Percentiles rank a stretch among this genome's conserved stretches.
These are phyloP conservation scores for Ips typographus DNA, from an alignment of 1,140 invertebrate genomes.

Conservation along the genomic window DNA sequence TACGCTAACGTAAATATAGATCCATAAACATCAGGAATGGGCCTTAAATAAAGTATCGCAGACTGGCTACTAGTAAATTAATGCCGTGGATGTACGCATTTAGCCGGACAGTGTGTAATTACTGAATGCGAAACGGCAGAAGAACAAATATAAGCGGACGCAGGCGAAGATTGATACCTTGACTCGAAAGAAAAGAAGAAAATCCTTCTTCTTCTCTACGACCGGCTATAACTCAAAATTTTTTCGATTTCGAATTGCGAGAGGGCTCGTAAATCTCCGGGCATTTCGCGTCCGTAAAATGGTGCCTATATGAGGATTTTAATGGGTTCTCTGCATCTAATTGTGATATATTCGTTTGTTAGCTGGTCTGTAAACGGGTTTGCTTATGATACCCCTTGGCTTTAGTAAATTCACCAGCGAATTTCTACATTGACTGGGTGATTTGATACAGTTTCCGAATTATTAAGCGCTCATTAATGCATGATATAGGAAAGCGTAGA, in stretches of 20 bases:
- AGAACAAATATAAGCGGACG: slow-evolving; percentile 10
- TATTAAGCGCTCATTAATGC: no score
- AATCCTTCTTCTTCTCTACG: neutral
- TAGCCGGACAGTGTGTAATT: slow-evolving; percentile 21
- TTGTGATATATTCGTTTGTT: slow-evolving; percentile 2
- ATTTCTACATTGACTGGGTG: neutral
- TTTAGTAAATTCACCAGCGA: neutral
- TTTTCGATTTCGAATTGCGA: slow-evolving; percentile 10
- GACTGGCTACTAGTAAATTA: slow-evolving; percentile 19
- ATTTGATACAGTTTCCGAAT: no score
- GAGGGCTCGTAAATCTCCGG: slow-evolving; percentile 6
- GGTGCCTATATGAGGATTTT: neutral
- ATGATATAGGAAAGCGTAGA: no score
- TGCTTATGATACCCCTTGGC: neutral
- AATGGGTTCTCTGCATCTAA: slow-evolving; percentile 3
- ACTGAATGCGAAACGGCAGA: slow-evolving; percentile 11
- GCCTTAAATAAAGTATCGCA: neutral
- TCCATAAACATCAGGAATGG: slow-evolving; percentile 14
- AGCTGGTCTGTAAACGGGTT: neutral
- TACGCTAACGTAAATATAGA: slow-evolving; percentile 9
- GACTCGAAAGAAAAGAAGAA: slow-evolving; percentile 12
- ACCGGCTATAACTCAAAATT: slow-evolving; percentile 11
- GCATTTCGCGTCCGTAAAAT: slow-evolving; percentile 1
- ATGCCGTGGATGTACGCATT: slow-evolving; percentile 7
- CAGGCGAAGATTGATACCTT: slow-evolving; percentile 16